Conservation (phyloP, 2,888 invertebrate species). For the Germaria angustata region DNA sequence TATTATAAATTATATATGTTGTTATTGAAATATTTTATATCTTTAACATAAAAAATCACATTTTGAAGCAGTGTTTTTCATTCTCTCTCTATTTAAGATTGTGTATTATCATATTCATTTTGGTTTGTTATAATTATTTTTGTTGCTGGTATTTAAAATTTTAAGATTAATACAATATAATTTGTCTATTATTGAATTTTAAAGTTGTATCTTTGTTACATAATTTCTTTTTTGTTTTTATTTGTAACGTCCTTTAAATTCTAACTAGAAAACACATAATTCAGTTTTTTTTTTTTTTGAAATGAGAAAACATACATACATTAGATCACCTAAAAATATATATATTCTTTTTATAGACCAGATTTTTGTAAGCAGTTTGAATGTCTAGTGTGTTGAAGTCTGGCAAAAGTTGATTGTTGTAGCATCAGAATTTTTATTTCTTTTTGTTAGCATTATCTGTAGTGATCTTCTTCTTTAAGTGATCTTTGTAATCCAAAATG, state of each 20-base stretch:
- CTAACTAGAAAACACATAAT: slow-evolving; percentile 39
- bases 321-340: slow-evolving; percentile 40
- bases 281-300: no score
- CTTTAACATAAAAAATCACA: slow-evolving; percentile 59
- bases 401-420: neutral
- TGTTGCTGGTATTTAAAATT: neutral
- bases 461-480: slow-evolving; percentile 91
- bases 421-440: slow-evolving; percentile 35
- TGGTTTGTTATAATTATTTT: neutral
- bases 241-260: slow-evolving; percentile 32
- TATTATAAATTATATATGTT: slow-evolving; percentile 9
- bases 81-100: slow-evolving; percentile 27
- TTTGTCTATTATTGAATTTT: slow-evolving; percentile 46
- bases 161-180: slow-evolving; percentile 43
- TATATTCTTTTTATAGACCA: slow-evolving; percentile 28
- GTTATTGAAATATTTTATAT: slow-evolving; percentile 26
- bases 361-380: slow-evolving; percentile 22
- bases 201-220: slow-evolving; percentile 23
- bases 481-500: slow-evolving; percentile 97
- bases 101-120: slow-evolving; percentile 10
- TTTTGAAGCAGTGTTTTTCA: slow-evolving; percentile 36
- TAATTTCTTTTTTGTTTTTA: neutral
- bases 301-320: slow-evolving; percentile 34
- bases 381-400: neutral
- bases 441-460: slow-evolving; percentile 80